Percentiles rank a stretch among this genome's conserved stretches.
Evolutionary conservation across 2,113 vertebrate genomes (phyloP).

Genomic region (Sciurus niger): DNA sequence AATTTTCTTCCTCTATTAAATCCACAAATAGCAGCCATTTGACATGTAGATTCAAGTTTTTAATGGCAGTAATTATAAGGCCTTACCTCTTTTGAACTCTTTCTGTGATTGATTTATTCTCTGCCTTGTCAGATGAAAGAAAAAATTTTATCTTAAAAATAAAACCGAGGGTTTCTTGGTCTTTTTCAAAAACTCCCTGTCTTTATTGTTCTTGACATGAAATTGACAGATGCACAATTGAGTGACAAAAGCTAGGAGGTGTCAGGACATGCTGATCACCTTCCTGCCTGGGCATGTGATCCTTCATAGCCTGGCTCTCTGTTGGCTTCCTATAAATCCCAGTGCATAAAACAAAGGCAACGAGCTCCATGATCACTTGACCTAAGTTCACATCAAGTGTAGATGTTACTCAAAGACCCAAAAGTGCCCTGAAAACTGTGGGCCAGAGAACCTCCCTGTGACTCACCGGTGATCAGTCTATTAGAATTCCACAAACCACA

Average conservation of each 20-base stretch:
- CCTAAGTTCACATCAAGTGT: not conserved
- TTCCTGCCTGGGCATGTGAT: not conserved
- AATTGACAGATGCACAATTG: not conserved
- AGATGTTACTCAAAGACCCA: not conserved
- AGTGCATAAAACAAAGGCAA: not conserved
- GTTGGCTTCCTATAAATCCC: not conserved
- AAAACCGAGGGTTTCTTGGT: not conserved
- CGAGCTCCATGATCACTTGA: not conserved
- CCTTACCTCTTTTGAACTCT: conserved; percentile 39
- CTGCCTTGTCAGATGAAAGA: conserved; percentile 58
- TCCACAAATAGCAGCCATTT: conserved; percentile 60
- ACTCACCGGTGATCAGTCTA: not conserved
- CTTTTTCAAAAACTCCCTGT: not conserved
- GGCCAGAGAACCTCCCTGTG: not conserved
- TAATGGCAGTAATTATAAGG: conserved; percentile 68
- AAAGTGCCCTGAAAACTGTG: not conserved
- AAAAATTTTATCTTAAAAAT: not conserved
- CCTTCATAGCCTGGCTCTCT: not conserved
- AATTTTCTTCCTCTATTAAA: not conserved
- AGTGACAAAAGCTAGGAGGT: not conserved
- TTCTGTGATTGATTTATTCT: conserved; percentile 56
- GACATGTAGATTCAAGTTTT: conserved; percentile 26
- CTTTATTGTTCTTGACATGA: conserved; percentile 30
- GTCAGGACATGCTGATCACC: not conserved
- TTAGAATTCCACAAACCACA: not conserved